phyloP scores from a whole-genome alignment of 2,113 vertebrate species.

The Bagarius yarrelli region DNA sequence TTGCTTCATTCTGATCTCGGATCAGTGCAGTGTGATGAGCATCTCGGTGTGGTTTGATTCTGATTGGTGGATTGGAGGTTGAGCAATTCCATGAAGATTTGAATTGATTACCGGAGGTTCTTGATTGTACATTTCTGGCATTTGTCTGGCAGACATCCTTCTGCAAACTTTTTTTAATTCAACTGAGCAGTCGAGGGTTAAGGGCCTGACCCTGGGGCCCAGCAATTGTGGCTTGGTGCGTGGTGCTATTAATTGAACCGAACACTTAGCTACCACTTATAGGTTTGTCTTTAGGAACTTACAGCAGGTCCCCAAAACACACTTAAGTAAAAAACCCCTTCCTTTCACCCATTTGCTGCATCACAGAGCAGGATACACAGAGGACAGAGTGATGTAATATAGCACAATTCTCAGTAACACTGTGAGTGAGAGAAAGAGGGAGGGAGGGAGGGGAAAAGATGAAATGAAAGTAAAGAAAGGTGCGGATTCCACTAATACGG shows the following conservation, averaged over 20 bases:
- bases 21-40: background rate
- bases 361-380: slow-evolving; percentile 40
- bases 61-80: too few species aligned
- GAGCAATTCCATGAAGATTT: too few species aligned
- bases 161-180: too few species aligned
- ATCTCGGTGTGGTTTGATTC: background rate
- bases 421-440: background rate
- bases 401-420: slow-evolving; percentile 40
- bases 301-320: background rate
- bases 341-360: slow-evolving; percentile 31
- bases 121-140: too few species aligned
- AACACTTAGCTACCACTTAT: too few species aligned
- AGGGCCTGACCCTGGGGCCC: too few species aligned
- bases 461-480: slow-evolving; percentile 12
- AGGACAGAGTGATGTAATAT: slow-evolving; percentile 55
- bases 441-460: background rate
- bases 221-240: too few species aligned
- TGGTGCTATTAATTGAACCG: too few species aligned
- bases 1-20: slow-evolving; percentile 30
- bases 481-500: slow-evolving; percentile 10
- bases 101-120: too few species aligned
- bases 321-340: slow-evolving; percentile 8
- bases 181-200: too few species aligned
- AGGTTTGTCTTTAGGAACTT: too few species aligned
- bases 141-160: too few species aligned